Evolutionary conservation across 2,888 invertebrate species (phyloP).

Genomic region (Liposcelis brunnea): DNA sequence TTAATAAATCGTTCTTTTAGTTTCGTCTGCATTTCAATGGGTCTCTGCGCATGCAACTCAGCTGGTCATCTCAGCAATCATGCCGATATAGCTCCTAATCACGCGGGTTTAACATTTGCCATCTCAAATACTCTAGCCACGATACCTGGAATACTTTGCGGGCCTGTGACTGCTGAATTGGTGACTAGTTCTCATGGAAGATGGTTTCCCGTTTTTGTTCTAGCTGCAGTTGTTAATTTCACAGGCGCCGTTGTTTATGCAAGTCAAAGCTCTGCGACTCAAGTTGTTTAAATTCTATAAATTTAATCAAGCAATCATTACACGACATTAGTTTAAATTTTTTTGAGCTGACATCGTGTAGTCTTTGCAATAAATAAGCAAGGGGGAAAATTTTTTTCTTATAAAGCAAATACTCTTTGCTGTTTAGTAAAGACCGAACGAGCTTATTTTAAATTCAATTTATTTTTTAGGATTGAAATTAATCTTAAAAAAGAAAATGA

Average conservation of each 20-base stretch:
- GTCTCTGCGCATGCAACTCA: conserved; percentile 54
- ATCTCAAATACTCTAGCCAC: conserved; percentile 60
- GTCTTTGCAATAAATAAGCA: too few relatives aligned
- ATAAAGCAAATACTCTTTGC: too few relatives aligned
- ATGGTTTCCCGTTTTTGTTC: conserved; percentile 56
- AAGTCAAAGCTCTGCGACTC: conserved; percentile 51
- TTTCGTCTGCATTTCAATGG: conserved; percentile 56
- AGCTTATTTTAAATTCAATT: too few relatives aligned
- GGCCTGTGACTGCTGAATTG: conserved; percentile 52
- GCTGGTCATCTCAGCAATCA: conserved; percentile 61
- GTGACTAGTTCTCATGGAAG: conserved; percentile 50
- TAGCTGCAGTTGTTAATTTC: conserved; percentile 53
- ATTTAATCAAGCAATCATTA: too few relatives aligned
- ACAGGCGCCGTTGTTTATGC: conserved; percentile 54
- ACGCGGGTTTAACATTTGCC: conserved; percentile 59
- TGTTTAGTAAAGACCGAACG: too few relatives aligned
- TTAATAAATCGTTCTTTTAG: conserved; percentile 22
- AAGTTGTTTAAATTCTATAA: conserved; percentile 40
- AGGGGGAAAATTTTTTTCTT: too few relatives aligned
- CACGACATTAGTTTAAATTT: too few relatives aligned
- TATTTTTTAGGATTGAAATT: too few relatives aligned
- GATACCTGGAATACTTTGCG: conserved; percentile 55
- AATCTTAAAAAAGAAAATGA: too few relatives aligned
- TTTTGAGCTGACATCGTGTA: too few relatives aligned
- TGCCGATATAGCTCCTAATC: conserved; percentile 58